A percentile compares a stretch with the other conserved stretches of the same genome.
Conservation (phyloP, 2,797 vertebrate genomes). For the Loriculus beryllinus region DNA sequence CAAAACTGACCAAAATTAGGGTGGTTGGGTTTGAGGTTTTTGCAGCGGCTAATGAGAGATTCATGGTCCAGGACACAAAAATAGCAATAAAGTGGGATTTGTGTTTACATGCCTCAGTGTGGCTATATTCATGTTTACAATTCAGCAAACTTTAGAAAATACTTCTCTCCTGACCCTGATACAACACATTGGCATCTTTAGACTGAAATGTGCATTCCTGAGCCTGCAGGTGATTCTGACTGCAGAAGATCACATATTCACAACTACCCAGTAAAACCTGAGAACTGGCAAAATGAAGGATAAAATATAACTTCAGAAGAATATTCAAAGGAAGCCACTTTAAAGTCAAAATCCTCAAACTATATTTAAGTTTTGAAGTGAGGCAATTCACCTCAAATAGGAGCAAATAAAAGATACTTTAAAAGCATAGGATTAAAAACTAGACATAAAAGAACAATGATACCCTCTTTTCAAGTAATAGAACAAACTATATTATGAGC, state of each 20-base stretch:
- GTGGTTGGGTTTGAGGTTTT: fast-evolving
- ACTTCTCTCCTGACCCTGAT: background rate
- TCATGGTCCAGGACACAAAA: background rate
- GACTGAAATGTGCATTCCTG: background rate
- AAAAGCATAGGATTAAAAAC: constrained; percentile 70
- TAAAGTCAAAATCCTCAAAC: constrained; percentile 45
- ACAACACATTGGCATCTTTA: background rate
- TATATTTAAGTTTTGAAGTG: constrained; percentile 50
- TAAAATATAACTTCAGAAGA: constrained; percentile 49
- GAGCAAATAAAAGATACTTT: constrained; percentile 73
- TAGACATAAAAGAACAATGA: constrained; percentile 57
- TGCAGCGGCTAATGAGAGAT: background rate
- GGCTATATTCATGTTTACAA: background rate
- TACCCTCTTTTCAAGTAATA: constrained; percentile 55
- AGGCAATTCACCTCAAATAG: constrained; percentile 60
- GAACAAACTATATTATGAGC: constrained; percentile 55
- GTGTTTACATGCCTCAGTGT: background rate
- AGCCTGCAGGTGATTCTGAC: background rate
- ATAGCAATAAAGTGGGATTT: background rate
- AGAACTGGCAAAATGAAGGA: constrained; percentile 27
- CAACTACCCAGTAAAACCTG: constrained; percentile 9
- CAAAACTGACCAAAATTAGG: background rate
- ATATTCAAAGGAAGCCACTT: constrained; percentile 50
- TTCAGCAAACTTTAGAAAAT: background rate
- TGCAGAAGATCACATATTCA: background rate